phyloP scores from a whole-genome alignment of 2,113 vertebrate genomes.

The Zosterops borbonicus region DNA sequence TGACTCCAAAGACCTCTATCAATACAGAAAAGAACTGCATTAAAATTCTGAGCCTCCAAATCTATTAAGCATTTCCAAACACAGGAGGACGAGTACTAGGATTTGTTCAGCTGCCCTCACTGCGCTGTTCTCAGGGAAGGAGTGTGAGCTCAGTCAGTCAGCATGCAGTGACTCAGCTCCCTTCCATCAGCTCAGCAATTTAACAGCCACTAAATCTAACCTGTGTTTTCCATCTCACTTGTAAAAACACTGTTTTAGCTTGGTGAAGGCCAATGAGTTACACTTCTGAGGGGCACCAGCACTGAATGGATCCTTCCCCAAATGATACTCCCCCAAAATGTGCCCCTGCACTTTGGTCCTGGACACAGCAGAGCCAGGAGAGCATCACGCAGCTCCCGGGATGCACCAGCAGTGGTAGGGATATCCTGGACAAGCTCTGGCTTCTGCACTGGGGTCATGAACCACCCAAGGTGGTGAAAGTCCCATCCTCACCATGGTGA shows the following conservation, averaged over 20 bases:
- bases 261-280: neutral
- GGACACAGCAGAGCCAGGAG: fast-evolving
- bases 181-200: neutral
- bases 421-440: fast-evolving
- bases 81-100: neutral
- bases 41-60: constrained; percentile 8
- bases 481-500: fast-evolving
- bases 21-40: neutral
- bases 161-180: neutral
- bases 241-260: neutral
- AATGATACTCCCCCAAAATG: fast-evolving
- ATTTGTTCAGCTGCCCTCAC: neutral
- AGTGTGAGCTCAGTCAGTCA: neutral
- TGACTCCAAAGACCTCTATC: constrained; percentile 27
- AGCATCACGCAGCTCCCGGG: fast-evolving
- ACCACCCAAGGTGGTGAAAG: fast-evolving
- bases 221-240: fast-evolving
- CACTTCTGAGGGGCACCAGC: neutral
- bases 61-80: constrained; percentile 25
- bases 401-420: fast-evolving
- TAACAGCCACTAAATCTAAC: neutral
- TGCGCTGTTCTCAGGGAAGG: fast-evolving
- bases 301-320: fast-evolving
- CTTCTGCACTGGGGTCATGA: neutral
- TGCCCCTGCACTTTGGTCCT: fast-evolving